Conservation (phyloP, 2,797 vertebrate species). For the Sphenopsis melanotis region DNA sequence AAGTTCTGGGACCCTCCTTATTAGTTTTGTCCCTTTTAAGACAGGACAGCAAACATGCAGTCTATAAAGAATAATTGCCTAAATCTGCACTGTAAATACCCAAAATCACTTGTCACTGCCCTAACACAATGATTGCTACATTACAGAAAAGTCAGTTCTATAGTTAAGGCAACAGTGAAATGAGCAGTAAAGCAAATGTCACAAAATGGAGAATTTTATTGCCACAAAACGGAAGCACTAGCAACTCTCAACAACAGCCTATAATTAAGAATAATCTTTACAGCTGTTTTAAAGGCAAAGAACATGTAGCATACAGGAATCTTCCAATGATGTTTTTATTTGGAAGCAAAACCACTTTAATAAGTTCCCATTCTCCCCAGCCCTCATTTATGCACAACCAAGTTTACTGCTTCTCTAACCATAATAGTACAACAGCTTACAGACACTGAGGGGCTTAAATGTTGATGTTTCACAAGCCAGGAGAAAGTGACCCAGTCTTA, state of each 20-base stretch:
- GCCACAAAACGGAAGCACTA: not conserved
- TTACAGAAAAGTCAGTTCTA: not conserved
- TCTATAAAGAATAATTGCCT: not conserved
- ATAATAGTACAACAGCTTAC: not conserved
- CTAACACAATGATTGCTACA: not conserved
- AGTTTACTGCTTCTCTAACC: not conserved
- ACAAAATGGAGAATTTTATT: not conserved
- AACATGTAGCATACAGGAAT: not conserved
- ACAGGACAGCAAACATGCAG: not conserved
- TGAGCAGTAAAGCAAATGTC: not conserved
- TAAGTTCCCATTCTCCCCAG: not conserved
- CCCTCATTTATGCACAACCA: not conserved
- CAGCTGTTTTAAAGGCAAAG: not conserved
- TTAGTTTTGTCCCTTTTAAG: not conserved
- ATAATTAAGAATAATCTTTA: not conserved
- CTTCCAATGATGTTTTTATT: not conserved
- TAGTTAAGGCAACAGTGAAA: not conserved
- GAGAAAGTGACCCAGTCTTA: not conserved
- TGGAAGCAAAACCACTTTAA: not conserved
- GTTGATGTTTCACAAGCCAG: fast-evolving
- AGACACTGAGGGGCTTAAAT: not conserved
- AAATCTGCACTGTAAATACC: not conserved
- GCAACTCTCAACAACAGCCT: not conserved
- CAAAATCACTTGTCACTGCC: not conserved
- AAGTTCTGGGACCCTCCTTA: not conserved